Evolutionary conservation across 2,888 invertebrate species (phyloP).

Genomic region (Celastrina argiolus): DNA sequence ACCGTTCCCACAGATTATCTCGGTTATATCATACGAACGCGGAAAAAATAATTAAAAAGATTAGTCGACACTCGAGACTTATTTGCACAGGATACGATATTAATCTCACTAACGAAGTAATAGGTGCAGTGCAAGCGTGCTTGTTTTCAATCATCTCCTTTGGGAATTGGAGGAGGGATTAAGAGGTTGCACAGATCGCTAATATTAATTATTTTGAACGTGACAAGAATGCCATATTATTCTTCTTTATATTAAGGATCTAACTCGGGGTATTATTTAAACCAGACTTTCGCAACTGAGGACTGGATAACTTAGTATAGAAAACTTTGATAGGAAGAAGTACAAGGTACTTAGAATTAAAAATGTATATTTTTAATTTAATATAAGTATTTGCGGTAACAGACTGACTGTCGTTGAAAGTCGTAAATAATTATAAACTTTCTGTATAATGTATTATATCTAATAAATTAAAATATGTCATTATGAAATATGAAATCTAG

Average conservation of each 20-base stretch:
- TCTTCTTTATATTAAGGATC: too few species aligned
- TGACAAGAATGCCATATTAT: neutral
- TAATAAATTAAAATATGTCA: neutral
- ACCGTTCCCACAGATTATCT: constrained; percentile 18
- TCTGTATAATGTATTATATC: too few species aligned
- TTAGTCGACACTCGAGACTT: neutral
- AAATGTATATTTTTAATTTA: too few species aligned
- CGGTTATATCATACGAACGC: constrained; percentile 13
- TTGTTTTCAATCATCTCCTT: neutral
- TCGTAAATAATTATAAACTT: too few species aligned
- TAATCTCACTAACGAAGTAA: neutral
- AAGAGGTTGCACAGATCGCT: neutral
- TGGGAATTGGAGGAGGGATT: neutral
- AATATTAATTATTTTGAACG: neutral
- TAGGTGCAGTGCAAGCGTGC: neutral
- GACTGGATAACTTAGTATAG: too few species aligned
- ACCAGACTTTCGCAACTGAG: too few species aligned
- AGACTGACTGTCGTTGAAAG: too few species aligned
- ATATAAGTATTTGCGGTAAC: too few species aligned
- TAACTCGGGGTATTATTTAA: too few species aligned
- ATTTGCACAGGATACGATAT: neutral
- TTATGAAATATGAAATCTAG: neutral
- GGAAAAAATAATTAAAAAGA: constrained; percentile 19
- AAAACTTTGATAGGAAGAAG: too few species aligned
- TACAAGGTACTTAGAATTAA: too few species aligned